A percentile compares a stretch with the other conserved stretches of the same genome.
phyloP scores from a whole-genome alignment of 2,888 invertebrate species.

The Calameuta pallipes region DNA sequence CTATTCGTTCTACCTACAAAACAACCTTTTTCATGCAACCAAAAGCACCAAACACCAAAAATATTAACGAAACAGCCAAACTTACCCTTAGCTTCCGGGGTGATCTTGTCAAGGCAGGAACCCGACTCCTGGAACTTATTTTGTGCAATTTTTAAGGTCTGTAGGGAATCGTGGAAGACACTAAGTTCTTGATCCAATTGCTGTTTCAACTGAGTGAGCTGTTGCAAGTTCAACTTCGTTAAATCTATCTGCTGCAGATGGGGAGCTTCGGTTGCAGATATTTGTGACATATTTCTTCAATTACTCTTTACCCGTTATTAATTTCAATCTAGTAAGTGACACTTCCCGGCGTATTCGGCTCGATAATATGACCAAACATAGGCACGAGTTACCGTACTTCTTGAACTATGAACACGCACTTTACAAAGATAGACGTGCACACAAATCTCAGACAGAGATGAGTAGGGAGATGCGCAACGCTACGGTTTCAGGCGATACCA shows the following conservation, averaged over 20 bases:
- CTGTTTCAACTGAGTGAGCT: slow-evolving; percentile 85
- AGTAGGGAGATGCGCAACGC: too few species aligned
- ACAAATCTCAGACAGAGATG: too few species aligned
- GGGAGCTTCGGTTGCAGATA: slow-evolving; percentile 73
- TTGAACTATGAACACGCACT: too few species aligned
- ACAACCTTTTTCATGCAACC: not conserved
- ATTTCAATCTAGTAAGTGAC: not conserved
- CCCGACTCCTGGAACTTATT: slow-evolving; percentile 90
- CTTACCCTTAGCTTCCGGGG: slow-evolving; percentile 77
- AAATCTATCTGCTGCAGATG: slow-evolving; percentile 84
- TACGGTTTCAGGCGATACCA: too few species aligned
- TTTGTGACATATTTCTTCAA: slow-evolving; percentile 69
- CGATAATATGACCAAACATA: not conserved
- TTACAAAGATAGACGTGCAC: too few species aligned
- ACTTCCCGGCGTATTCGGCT: not conserved
- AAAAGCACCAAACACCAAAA: not conserved
- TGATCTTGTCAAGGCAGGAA: slow-evolving; percentile 84
- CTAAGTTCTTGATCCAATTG: slow-evolving; percentile 91
- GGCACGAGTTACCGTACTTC: not conserved
- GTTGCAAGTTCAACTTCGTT: slow-evolving; percentile 81
- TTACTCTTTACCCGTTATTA: not conserved
- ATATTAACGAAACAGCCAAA: too few species aligned
- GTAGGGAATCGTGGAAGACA: slow-evolving; percentile 90
- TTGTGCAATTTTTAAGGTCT: slow-evolving; percentile 90
- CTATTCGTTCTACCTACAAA: not conserved